Base-by-base conservation (phyloP, 2,113 vertebrate species). In the Tinamus guttatus region DNA sequence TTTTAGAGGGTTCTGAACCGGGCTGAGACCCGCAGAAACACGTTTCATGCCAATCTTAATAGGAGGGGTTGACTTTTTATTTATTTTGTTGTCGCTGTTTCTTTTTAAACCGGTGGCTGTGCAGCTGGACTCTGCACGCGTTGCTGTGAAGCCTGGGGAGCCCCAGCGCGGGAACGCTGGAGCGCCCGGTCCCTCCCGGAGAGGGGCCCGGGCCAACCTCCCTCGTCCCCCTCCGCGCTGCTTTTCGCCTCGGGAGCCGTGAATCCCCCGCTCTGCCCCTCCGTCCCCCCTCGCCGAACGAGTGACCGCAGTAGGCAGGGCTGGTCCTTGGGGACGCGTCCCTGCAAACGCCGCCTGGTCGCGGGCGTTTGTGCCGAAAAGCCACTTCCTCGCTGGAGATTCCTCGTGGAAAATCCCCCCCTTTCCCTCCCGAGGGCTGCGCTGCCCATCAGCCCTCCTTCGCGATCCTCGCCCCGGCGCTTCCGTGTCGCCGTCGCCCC, bases 81-180 rank as follows among this genome's bases (percentile, higher is more conserved):
- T 97, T 96, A 95, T 95, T 91, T 94, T 11, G 80, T 95, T 2
- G 3, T 95, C 40, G 73, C 73, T 84, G 59, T 92, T 94, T 74
- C 85, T 83, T 94, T 95, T 85, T 60, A 85, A 94, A 59, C 54
- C 4, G 47, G 77, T 45, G 77, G 87, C 74, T 30, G 95, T 70
- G 91, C 88, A 96, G 95, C 96, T 89, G 95, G 95, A 59, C 94
- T 97, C 95, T 91, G 88, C 93, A 40, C 85, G 11, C 2, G 10
- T 80, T 45, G 74, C 71, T 78, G 5, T 81, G 80, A 95, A 94
- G 96, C 96, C 96, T 95, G 96, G 96, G 94, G 93, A 95, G 89
- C 81, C 93, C 90, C 92, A 68, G 67, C 94, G 93, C 96, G 97
- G 97, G 97, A 96, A 97, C 97, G 88, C 91, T 94, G 82, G 93